A percentile compares a stretch with the other conserved stretches of the same genome.
Evolutionary conservation across 2,113 vertebrate genomes (phyloP).

Genomic region (Genyomyrus donnyi): DNA sequence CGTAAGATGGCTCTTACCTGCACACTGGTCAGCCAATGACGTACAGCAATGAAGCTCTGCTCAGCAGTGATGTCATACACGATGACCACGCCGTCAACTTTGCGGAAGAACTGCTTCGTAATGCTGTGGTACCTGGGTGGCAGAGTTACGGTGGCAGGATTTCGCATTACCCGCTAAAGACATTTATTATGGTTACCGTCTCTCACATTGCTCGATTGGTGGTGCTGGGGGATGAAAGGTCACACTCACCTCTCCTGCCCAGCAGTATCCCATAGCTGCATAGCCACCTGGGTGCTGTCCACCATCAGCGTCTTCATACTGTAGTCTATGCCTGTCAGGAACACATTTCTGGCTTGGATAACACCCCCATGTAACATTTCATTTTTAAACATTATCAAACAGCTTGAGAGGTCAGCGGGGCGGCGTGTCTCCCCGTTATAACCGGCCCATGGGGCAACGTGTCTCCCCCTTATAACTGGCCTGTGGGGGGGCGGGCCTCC

Average conservation of each 20-base stretch:
- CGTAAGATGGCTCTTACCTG: conserved; percentile 56
- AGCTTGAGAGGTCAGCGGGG: not conserved
- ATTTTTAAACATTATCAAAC: not conserved
- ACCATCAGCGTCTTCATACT: conserved; percentile 75
- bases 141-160: not conserved
- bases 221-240: not conserved
- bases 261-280: conserved; percentile 91
- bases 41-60: conserved; percentile 72
- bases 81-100: conserved; percentile 81
- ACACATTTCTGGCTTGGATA: conserved; percentile 13
- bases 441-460: not conserved
- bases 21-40: conserved; percentile 74
- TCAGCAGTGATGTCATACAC: conserved; percentile 80
- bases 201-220: not conserved
- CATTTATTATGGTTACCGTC: not conserved
- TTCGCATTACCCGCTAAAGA: not conserved
- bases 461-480: not conserved
- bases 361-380: not conserved
- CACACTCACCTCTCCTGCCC: conserved; percentile 75
- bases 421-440: not conserved
- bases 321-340: conserved; percentile 76
- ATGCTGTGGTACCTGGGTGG: conserved; percentile 76
- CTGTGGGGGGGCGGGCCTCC: not conserved
- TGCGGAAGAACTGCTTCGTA: conserved; percentile 91
- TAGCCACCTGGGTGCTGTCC: conserved; percentile 65